phyloP scores from a whole-genome alignment of 1,140 invertebrate genomes.

The Papilio helenus region DNA sequence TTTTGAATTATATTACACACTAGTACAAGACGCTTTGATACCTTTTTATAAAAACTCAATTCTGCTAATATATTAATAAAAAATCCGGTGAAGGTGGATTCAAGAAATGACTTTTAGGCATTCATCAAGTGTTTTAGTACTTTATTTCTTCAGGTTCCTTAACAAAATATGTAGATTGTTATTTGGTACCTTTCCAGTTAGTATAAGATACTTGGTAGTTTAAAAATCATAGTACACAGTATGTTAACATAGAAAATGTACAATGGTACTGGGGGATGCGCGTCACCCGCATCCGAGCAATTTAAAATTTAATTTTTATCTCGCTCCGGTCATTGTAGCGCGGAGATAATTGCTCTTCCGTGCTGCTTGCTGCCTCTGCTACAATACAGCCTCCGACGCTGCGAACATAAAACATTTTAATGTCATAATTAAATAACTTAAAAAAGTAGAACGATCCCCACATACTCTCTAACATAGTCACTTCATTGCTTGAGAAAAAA shows the following conservation, averaged over 20 bases:
- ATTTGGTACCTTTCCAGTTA: neutral
- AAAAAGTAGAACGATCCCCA: neutral
- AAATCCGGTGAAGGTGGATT: too few relatives aligned
- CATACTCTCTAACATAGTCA: neutral
- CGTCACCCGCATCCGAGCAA: neutral
- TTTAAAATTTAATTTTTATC: constrained; percentile 21
- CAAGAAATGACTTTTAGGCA: too few relatives aligned
- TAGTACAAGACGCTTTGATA: neutral
- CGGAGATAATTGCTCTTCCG: constrained; percentile 16
- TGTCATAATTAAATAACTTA: neutral
- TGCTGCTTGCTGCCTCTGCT: neutral
- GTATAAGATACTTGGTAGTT: neutral
- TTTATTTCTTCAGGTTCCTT: too few relatives aligned
- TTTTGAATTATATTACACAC: constrained; percentile 8
- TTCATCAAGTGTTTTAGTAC: too few relatives aligned
- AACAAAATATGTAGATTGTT: too few relatives aligned
- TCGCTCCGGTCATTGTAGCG: constrained; percentile 11
- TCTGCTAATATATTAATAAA: too few relatives aligned
- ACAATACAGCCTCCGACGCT: neutral
- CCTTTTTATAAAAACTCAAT: neutral
- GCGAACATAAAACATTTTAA: neutral
- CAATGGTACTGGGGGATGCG: constrained; percentile 1
- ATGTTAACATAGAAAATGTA: neutral
- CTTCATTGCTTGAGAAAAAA: too few relatives aligned
- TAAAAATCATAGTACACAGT: too few relatives aligned